A percentile compares a stretch with the other conserved stretches of the same genome.
Evolutionary conservation across 2,888 invertebrate species (phyloP).

Genomic region (Pandemis corylana): DNA sequence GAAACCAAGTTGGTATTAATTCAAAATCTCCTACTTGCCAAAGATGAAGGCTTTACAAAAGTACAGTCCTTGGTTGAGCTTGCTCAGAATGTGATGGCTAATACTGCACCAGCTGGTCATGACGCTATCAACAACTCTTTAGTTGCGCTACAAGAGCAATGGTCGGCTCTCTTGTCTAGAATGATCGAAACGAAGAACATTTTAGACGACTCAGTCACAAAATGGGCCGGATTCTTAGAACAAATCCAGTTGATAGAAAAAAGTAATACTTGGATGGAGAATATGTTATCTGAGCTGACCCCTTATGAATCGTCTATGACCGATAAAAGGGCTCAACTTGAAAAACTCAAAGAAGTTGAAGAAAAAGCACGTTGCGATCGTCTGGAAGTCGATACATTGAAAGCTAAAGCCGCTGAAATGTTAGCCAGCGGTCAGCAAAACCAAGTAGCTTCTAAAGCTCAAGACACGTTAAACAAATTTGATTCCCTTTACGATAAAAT

Average conservation of each 20-base stretch:
- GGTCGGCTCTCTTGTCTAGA: conserved; percentile 93
- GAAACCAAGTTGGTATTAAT: conserved; percentile 93
- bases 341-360: conserved; percentile 93
- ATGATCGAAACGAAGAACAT: conserved; percentile 96
- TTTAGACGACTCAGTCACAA: conserved; percentile 94
- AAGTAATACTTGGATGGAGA: conserved; percentile 91
- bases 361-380: conserved; percentile 96
- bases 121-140: conserved; percentile 93
- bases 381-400: conserved; percentile 94
- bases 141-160: conserved; percentile 93
- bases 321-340: conserved; percentile 94
- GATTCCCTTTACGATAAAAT: conserved; percentile 91
- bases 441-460: conserved; percentile 92
- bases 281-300: conserved; percentile 89
- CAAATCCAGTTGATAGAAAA: conserved; percentile 94
- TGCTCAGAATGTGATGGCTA: conserved; percentile 95
- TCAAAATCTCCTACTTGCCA: conserved; percentile 94
- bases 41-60: conserved; percentile 96
- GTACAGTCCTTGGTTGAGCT: conserved; percentile 95
- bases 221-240: conserved; percentile 96
- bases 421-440: conserved; percentile 93
- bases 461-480: conserved; percentile 93
- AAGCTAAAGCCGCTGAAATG: conserved; percentile 94
- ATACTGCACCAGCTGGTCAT: conserved; percentile 95
- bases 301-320: conserved; percentile 92